phyloP scores from a whole-genome alignment of 1,140 invertebrate genomes.

The Bactericera cockerelli region DNA sequence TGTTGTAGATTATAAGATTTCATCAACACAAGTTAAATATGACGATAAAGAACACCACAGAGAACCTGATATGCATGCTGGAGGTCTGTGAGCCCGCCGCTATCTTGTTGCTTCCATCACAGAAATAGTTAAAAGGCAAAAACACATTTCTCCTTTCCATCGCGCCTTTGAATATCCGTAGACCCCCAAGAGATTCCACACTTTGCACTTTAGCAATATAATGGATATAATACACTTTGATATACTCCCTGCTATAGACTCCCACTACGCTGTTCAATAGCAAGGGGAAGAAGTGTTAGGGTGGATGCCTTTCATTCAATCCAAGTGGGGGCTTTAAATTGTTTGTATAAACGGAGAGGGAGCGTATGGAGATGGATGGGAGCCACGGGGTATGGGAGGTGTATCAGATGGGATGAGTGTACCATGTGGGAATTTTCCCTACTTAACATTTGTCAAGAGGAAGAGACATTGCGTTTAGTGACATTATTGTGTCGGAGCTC shows the following conservation, averaged over 20 bases:
- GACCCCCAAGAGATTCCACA: constrained; percentile 4
- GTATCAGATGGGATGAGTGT: background rate
- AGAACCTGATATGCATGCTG: too few relatives aligned
- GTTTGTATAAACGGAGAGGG: constrained; percentile 14
- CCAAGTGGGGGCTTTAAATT: constrained; percentile 17
- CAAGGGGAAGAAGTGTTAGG: background rate
- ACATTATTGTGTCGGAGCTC: background rate
- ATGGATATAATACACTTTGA: constrained; percentile 6
- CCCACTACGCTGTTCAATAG: constrained; percentile 14
- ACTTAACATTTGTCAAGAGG: constrained; percentile 6
- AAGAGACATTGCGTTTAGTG: constrained; percentile 2
- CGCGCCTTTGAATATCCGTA: constrained; percentile 1
- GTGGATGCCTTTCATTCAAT: constrained; percentile 13
- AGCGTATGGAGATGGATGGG: background rate
- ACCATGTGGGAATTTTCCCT: constrained; percentile 10
- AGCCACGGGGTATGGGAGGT: background rate
- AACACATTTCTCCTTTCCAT: too few relatives aligned
- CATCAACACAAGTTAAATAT: too few relatives aligned
- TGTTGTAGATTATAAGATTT: too few relatives aligned
- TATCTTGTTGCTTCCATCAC: too few relatives aligned
- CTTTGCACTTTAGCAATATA: constrained; percentile 6
- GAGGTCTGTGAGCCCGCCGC: too few relatives aligned
- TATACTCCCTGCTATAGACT: constrained; percentile 11
- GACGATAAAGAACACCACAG: too few relatives aligned
- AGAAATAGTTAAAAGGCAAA: too few relatives aligned